Base-by-base conservation (phyloP, 2,888 invertebrate species). In the Oligia latruncula region DNA sequence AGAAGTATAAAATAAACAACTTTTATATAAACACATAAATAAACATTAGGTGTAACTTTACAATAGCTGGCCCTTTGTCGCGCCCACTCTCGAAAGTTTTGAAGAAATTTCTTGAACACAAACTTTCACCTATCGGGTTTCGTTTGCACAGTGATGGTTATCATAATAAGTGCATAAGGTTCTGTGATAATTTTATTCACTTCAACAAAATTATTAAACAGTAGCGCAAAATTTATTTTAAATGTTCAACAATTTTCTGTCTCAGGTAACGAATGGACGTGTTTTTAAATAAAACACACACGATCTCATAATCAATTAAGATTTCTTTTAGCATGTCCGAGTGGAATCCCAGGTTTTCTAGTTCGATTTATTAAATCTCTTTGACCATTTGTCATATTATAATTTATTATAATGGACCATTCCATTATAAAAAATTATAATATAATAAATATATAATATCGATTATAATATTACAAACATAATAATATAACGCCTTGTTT, bases 61-160 rank as follows among this genome's bases (percentile, higher is more conserved):
- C 81, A 71, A 82, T 78, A 80, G 67, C 29, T 70, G 49, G 64
- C 74, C 71, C 67, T 87, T 65, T 58, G 73, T 62, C 89, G 68
- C 88, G 68, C 88, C 88, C 79, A 89, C 90, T 49, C 58, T 70
- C 23, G 67, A 65, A 66, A 29, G 67, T 49, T 86, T 80, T 74
- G 55, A 79, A 79, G 77, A 82, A 77, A 78, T 80, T 62, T 78
- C 64, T 70, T 43, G 70, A 66, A 75, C 2, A 55, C 43, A 65
- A 72, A 35, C 83, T 88, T 89, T 88, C 89, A 77, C 86, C 35
- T 81, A 77, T 83, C 58, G 49, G 29, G 64, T 89, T 83, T 80
- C 74, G 55, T 71, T 75, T 82, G 17, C 71, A 40, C 46, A 66
- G 60, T 49, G n/a, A 17, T 68, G 6, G 52, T 68, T 79, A 70